A percentile compares a stretch with the other conserved stretches of the same genome.
Evolutionary conservation across 2,888 invertebrate species (phyloP).

Genomic region (Drosophila seclusa): DNA sequence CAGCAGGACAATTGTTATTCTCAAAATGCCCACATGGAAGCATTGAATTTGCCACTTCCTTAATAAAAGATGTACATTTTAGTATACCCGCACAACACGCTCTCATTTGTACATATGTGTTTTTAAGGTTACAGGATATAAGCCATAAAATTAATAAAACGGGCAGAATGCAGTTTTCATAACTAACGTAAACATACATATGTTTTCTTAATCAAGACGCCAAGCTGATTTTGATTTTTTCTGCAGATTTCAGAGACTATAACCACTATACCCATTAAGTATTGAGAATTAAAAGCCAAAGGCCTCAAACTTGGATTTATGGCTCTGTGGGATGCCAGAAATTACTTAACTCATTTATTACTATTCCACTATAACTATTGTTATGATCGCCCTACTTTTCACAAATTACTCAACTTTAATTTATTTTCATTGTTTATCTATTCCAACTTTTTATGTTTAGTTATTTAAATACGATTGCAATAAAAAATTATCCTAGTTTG

Average conservation of each 20-base stretch:
- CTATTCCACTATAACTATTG: background rate
- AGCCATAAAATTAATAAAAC: background rate
- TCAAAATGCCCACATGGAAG: slow-evolving; percentile 8
- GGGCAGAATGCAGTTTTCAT: no score
- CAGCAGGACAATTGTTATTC: slow-evolving; percentile 26
- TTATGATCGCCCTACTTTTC: background rate
- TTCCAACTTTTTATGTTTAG: background rate
- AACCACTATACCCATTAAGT: background rate
- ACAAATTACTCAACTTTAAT: background rate
- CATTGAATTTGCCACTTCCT: slow-evolving; percentile 13
- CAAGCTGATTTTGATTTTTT: background rate
- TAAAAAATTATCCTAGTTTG: no score
- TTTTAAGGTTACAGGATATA: slow-evolving; percentile 1
- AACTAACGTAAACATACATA: background rate
- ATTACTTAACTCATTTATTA: background rate
- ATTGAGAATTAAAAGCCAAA: background rate
- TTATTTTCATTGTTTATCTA: background rate
- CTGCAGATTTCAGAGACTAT: background rate
- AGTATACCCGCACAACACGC: background rate
- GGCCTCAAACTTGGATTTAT: background rate
- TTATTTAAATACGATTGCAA: background rate
- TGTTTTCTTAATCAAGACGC: background rate
- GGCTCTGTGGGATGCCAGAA: background rate
- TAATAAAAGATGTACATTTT: slow-evolving; percentile 3
- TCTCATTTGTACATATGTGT: background rate